phyloP scores from a whole-genome alignment of 2,797 vertebrate species.

The Mionectes olivaceus region DNA sequence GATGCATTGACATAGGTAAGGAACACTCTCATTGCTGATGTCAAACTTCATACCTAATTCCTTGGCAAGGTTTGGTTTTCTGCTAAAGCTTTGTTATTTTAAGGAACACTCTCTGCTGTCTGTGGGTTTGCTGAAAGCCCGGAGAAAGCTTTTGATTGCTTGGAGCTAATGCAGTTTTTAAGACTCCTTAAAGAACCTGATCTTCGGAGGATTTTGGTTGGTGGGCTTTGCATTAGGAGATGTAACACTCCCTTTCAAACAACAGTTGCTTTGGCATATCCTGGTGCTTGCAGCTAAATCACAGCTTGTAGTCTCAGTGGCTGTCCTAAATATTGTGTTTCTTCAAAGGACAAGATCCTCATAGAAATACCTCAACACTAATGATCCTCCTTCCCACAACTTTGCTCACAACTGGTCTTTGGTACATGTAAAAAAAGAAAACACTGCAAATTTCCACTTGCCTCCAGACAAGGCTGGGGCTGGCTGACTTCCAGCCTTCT shows the following conservation, averaged over 20 bases:
- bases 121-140: neutral
- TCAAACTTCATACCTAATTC: constrained; percentile 40
- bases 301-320: neutral
- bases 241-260: neutral
- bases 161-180: neutral
- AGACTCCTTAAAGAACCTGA: neutral
- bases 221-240: neutral
- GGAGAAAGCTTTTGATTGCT: neutral
- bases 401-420: neutral
- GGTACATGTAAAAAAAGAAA: neutral
- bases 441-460: constrained; percentile 15
- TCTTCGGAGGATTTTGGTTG: neutral
- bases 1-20: constrained; percentile 97
- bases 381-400: neutral
- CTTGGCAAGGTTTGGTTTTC: constrained; percentile 57
- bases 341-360: neutral
- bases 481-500: constrained; percentile 44
- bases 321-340: neutral
- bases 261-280: neutral
- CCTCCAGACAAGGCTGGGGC: constrained; percentile 20
- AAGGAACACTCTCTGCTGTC: neutral
- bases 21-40: neutral
- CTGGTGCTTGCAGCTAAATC: neutral
- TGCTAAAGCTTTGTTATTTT: constrained; percentile 44
- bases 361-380: neutral